phyloP scores from a whole-genome alignment of 2,113 vertebrate genomes.

The Porphyrio hochstetteri region DNA sequence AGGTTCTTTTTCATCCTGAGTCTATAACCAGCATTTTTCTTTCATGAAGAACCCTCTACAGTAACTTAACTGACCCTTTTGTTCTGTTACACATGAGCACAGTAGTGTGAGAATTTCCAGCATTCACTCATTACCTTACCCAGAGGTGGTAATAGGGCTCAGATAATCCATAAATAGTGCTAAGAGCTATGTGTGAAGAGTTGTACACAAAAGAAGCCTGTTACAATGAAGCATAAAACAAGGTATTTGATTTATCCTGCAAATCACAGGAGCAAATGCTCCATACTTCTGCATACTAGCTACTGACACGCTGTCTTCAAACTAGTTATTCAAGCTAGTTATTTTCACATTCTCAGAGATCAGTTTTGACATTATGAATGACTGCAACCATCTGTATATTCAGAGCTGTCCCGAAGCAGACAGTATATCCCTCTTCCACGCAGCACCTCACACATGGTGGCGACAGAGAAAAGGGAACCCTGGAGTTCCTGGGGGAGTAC shows the following conservation, averaged over 20 bases:
- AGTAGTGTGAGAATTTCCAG: background rate
- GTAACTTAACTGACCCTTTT: conserved; percentile 25
- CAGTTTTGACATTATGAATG: background rate
- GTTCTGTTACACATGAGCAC: background rate
- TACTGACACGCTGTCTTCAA: background rate
- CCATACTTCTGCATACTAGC: background rate
- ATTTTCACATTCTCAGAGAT: background rate
- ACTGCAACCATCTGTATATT: background rate
- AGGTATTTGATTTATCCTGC: conserved; percentile 29
- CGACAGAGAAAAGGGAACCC: background rate
- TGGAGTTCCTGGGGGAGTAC: background rate
- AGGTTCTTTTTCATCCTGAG: background rate
- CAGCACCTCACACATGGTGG: rapidly evolving
- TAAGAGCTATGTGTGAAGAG: background rate
- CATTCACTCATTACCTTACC: conserved; percentile 41
- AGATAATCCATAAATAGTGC: conserved; percentile 46
- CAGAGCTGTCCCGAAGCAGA: background rate
- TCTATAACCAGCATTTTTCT: conserved; percentile 6
- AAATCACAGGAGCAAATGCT: conserved; percentile 9
- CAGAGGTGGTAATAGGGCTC: conserved; percentile 6
- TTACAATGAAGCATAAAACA: background rate
- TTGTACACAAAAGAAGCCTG: conserved; percentile 36
- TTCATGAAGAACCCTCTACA: background rate
- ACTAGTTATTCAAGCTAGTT: background rate
- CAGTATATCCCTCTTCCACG: background rate